phyloP scores from a whole-genome alignment of 2,888 invertebrate genomes.

The Drosophila greeni region DNA sequence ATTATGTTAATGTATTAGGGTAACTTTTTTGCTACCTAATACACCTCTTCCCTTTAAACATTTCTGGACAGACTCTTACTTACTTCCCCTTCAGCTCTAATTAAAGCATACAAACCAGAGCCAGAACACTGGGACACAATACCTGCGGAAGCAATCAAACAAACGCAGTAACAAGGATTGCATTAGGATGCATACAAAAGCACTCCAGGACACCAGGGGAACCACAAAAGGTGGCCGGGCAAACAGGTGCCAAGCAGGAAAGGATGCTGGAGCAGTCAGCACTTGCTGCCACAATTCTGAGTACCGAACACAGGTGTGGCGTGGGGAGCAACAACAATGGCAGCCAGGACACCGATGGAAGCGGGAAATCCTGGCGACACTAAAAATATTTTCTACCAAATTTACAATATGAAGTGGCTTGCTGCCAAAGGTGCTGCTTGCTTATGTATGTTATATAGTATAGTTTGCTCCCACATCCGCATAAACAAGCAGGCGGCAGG shows the following conservation, averaged over 20 bases:
- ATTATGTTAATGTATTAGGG: background rate
- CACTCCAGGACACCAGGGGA: constrained; percentile 40
- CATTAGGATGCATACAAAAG: constrained; percentile 57
- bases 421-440: constrained; percentile 57
- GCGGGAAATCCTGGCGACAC: constrained; percentile 65
- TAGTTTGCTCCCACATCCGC: constrained; percentile 30
- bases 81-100: constrained; percentile 11
- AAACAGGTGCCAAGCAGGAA: constrained; percentile 57
- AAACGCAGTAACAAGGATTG: constrained; percentile 61
- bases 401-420: constrained; percentile 66
- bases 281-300: constrained; percentile 46
- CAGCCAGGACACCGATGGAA: constrained; percentile 22
- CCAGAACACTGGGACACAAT: constrained; percentile 17
- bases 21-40: background rate
- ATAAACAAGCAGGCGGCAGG: constrained; percentile 22
- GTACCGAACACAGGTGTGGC: constrained; percentile 18
- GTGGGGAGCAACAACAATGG: constrained; percentile 22
- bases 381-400: constrained; percentile 68
- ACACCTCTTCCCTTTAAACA: background rate
- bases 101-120: constrained; percentile 25
- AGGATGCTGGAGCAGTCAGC: constrained; percentile 35
- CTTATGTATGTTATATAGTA: constrained; percentile 25
- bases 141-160: constrained; percentile 61
- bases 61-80: background rate
- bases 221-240: constrained; percentile 42